phyloP scores from a whole-genome alignment of 2,797 vertebrate genomes.

The Danio aesculapii region DNA sequence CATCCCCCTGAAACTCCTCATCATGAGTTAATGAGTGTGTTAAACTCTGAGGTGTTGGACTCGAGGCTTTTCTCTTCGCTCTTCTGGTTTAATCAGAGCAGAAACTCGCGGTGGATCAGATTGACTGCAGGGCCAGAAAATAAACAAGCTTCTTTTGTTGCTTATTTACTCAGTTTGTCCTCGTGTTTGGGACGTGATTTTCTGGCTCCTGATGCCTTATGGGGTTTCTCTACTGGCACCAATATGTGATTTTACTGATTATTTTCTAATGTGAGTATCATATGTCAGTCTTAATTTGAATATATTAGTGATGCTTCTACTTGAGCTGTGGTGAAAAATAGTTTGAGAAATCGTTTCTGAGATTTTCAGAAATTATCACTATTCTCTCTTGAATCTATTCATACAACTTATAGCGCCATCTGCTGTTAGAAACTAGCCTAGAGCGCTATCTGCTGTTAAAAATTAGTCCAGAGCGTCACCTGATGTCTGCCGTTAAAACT shows the following conservation, averaged over 20 bases:
- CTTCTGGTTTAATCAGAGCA: slow-evolving; percentile 31
- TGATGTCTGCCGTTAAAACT: too few species aligned
- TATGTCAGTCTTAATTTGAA: background rate
- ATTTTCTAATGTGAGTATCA: background rate
- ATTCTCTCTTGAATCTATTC: too few species aligned
- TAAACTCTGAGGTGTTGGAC: slow-evolving; percentile 20
- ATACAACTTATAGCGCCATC: too few species aligned
- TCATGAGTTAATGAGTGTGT: slow-evolving; percentile 48
- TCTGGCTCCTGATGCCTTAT: background rate
- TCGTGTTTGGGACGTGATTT: background rate
- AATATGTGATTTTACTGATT: background rate
- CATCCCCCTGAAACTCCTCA: slow-evolving; percentile 50
- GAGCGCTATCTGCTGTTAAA: too few species aligned
- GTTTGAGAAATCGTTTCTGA: too few species aligned
- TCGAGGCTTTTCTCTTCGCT: slow-evolving; percentile 45
- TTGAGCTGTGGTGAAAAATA: too few species aligned
- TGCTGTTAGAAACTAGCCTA: too few species aligned
- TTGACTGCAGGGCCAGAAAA: background rate
- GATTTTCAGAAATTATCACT: too few species aligned
- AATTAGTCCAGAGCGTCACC: too few species aligned
- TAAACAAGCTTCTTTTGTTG: slow-evolving; percentile 9
- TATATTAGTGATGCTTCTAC: too few species aligned
- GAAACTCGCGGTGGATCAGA: slow-evolving; percentile 19
- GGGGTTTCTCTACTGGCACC: background rate
- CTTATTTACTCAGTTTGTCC: background rate